Base-by-base conservation (phyloP, 2,888 invertebrate species). In the Tenthredo notha region DNA sequence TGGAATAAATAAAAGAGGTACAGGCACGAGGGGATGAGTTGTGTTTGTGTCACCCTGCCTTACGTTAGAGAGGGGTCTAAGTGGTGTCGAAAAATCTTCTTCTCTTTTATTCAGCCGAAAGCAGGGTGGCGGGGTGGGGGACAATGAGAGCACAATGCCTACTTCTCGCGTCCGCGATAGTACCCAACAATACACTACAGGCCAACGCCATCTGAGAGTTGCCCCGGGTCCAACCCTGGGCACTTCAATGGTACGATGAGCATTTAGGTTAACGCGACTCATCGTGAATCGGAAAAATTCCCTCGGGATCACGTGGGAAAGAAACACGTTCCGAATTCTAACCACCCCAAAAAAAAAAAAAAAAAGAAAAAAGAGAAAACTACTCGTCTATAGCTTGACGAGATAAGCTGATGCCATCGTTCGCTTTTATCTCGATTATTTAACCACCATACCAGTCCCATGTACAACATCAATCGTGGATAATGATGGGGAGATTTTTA, bases 241-340 rank as follows among this genome's bases (percentile, higher is more conserved):
- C 89, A 88, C 89, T 89, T 89, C 85, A 87, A 89, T 88, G 86
- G 87, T 37, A 29, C 88, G 88, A 85, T 86, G 90, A 89, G 87
- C 91, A 90, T 90, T 91, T 89, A 86, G 89, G 88, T 90, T 89
- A 88, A 61, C 58, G 90, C 91, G 89, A 91, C 89, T 92, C 92
- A 92, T 89, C 90, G 89, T 92, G 91, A 91, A 91, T 92, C 88
- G 91, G 89, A 89, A 89, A 80, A 91, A 90, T 87, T 87, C 88
- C 86, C 87, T 83, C 61, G 85, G 87, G 88, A 84, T 86, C 86
- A 89, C 90, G 91, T 91, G 91, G 90, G 91, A 91, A 92, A 88
- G 87, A 86, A 87, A 88, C 91, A 90, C 88, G 90, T 88, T 90
- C 89, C 86, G 90, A 90, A 89, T 88, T 86, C 87, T 86, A 89